Percentiles rank a stretch among this genome's conserved stretches.
Conservation (phyloP, 2,113 vertebrate species). For the Climacteris rufus region DNA sequence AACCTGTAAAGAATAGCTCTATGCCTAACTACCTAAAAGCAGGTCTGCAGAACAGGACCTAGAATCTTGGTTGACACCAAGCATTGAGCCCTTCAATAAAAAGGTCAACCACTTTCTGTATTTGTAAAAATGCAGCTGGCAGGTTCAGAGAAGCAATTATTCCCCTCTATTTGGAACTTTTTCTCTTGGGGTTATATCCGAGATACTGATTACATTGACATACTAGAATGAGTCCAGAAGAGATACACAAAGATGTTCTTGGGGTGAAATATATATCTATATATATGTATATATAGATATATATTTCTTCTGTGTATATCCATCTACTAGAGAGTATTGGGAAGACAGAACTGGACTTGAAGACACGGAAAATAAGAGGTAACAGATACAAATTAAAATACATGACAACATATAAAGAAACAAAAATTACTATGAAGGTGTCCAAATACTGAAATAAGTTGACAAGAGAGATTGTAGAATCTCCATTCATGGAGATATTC, state of each 20-base stretch:
- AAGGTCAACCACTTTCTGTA: not conserved
- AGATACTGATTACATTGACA: not conserved
- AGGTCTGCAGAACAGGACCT: not conserved
- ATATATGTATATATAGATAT: no score
- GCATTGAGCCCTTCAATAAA: not conserved
- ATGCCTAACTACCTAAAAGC: not conserved
- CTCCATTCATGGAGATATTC: not conserved
- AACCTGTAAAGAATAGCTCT: not conserved
- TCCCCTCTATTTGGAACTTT: not conserved
- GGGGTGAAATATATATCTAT: no score
- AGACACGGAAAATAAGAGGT: not conserved
- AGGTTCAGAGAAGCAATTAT: not conserved
- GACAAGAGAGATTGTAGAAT: not conserved
- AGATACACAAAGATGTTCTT: not conserved
- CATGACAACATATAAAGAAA: not conserved
- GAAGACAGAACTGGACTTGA: not conserved
- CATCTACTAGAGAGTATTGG: fast-evolving
- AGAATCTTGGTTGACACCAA: not conserved
- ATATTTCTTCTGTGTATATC: not conserved
- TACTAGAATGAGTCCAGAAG: not conserved
- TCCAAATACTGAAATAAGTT: not conserved
- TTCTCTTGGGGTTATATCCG: not conserved
- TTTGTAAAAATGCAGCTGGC: not conserved
- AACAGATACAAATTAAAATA: not conserved
- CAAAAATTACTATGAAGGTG: not conserved